Conservation (phyloP, 2,888 invertebrate genomes). For the Caenorhabditis sp. region DNA sequence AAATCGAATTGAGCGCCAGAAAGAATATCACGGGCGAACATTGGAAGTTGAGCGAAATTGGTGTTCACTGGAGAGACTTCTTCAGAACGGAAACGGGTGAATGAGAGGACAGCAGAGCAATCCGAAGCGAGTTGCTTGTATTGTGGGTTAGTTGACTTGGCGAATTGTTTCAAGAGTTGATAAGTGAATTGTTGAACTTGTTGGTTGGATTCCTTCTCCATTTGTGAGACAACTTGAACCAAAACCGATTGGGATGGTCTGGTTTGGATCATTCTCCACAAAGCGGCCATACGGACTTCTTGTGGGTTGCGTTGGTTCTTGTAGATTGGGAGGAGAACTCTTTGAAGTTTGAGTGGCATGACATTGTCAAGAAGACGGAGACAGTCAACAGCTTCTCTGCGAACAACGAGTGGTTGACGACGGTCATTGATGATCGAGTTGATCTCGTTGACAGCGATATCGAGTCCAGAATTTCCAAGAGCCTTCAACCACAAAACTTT, state of each 20-base stretch:
- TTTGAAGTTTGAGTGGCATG: slow-evolving; percentile 24
- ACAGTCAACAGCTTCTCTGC: slow-evolving; percentile 60
- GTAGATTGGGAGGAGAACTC: slow-evolving; percentile 63
- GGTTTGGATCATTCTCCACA: slow-evolving; percentile 56
- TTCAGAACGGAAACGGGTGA: slow-evolving; percentile 9
- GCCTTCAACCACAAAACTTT: slow-evolving; percentile 61
- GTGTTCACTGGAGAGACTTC: slow-evolving; percentile 8
- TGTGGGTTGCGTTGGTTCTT: slow-evolving; percentile 54
- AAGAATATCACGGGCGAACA: slow-evolving; percentile 38
- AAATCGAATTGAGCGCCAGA: slow-evolving; percentile 35
- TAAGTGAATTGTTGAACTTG: slow-evolving; percentile 58
- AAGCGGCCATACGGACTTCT: slow-evolving; percentile 48
- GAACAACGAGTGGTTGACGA: slow-evolving; percentile 37
- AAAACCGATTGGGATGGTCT: slow-evolving; percentile 52
- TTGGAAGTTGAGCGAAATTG: slow-evolving; percentile 34
- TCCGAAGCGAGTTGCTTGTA: slow-evolving; percentile 35
- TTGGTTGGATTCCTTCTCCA: slow-evolving; percentile 53
- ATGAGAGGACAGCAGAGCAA: not conserved
- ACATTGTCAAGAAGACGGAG: slow-evolving; percentile 42
- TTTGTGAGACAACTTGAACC: slow-evolving; percentile 53
- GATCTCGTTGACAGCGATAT: slow-evolving; percentile 45
- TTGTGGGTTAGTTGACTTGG: slow-evolving; percentile 52
- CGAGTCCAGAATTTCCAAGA: slow-evolving; percentile 62
- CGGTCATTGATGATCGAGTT: slow-evolving; percentile 60
- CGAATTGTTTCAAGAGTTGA: slow-evolving; percentile 48